Base-by-base conservation (phyloP, 92 coral and sea anemone species). In the Phymanthus crucifer region DNA sequence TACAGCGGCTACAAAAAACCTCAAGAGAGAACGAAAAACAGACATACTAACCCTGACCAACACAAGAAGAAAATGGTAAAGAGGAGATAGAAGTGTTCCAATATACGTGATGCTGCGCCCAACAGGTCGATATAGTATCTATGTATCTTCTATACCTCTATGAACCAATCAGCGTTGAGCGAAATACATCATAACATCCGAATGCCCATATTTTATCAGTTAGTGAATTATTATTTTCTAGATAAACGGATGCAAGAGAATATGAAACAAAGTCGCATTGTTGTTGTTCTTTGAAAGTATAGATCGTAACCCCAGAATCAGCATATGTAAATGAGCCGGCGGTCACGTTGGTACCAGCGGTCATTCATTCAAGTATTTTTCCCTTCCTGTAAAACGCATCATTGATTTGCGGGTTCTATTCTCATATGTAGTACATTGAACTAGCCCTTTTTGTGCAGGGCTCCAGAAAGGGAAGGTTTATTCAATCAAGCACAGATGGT, bases 311-410 rank as follows among this genome's bases (percentile, higher is more conserved):
- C 27, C 5, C 29, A 54, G 29, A 21, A 54, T 21, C 64, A 21
- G 27, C 24, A 54, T 54, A 54, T 54, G 27, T 54, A 21, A 21
- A 4, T 9, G 71, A 67, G 70, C 80, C 80, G 16, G 70, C 57
- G 80, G 80, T 27, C 80, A 76, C n/a, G 35, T 56, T 76, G 80
- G 80, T 56, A 71, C 80, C 80, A 33, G 80, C 80, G 80, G 80
- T 45, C 34, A 76, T 57, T 58, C 35, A 54, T 76, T 68, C 36
- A 68, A 76, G 27, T 32, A 21, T 54, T 19, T 45, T 54, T 10
- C 48, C 48, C 48, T 29, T 54, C 64, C 31, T 29, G 29, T 1
- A 3, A 24, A 3, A 19, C 64, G 64, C 64, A 21, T 54, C 12
- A 24, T 54, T 54, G 21, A 24, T 21, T 54, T 54, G 64, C 27